Base-by-base conservation (phyloP, 2,888 invertebrate species). In the Dryadula phaetusa region DNA sequence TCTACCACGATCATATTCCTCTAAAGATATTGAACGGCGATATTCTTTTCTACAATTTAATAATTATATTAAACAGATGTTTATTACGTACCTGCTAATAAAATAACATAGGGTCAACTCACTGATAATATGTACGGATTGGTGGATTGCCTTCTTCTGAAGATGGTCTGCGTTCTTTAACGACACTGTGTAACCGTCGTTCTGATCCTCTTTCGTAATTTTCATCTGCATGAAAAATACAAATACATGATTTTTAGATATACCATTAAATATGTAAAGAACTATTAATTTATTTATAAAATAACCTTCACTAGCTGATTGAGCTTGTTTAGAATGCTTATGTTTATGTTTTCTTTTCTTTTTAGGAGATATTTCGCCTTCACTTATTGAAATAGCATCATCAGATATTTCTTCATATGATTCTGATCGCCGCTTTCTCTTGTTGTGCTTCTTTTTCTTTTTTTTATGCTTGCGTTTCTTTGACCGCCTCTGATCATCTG, bases 381-480 rank as follows among this genome's bases (percentile, higher is more conserved):
- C 91, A 69, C 90, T 92, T 16, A 82, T 78, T 8, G 86, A 86
- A 53, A 83, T 74, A 32, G 82, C 85, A 58, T 85, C 86, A 1
- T 74, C 82, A 2, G 88, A 87, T 8, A 76, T 81, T 68, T 80
- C 80, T 3, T 77, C 84, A 3, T 76, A 82, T 1, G 91, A 90
- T 65, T 79, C 82, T 0, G 85, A 82, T 40, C 87, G 90, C 68
- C 86, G 82, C 73, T 90, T 92, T 77, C 87, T 92, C 78, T 93
- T 93, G 16, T 77, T 79, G 67, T 93, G 93, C 75, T 93, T 93
- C 82, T 90, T 92, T 81, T 93, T 93, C 82, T 93, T 93, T 74
- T 93, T 93, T 82, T 93, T 93, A 67, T 93, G 93, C 73, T 93
- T 93, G 20, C 92, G 88, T 79, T 91, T 93, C 72, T 92, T 93